Base-by-base conservation (phyloP, 2,888 invertebrate genomes). In the Sminthurinus aureus region DNA sequence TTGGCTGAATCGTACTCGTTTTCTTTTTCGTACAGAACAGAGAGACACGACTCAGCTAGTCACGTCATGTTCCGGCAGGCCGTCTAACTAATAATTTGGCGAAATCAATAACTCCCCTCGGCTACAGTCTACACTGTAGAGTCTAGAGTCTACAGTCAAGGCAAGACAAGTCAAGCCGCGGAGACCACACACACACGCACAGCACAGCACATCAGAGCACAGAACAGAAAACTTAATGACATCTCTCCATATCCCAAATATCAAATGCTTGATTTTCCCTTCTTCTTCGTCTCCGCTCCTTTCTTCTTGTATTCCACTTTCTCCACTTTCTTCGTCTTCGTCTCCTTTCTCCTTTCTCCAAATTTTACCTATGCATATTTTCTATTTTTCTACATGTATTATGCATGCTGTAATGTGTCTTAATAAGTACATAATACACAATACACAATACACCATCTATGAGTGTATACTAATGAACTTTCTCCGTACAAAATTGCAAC, bases 81-180 rank as follows among this genome's bases (percentile, higher is more conserved):
- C 80, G 80, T 76, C 74, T 58, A 82, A 84, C 84, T 82, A 84
- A 84, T 84, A 84, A 84, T 84, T 84, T 84, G 75, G 73, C 82
- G 84, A 84, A 84, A 84, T 84, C 84, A 84, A 84, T 84, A 84
- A 78, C 81, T 82, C 80, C 84, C 84, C 84, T 81, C 76, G 67
- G 38, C 38, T 38, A 38, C 38, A 38, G 38, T 38, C 38, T 38
- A 38, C 38, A 38, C 38, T 38, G n/a, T 38, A 38, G 3, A 38
- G 38, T 38, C 38, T 38, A 38, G 3, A 38, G 3, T 38, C 38
- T 38, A 38, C 38, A 38, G 38, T 38, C 38, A 38, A 38, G 38
- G 1, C 38, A 6, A 38, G 38, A 38, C 3, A 38, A 38, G 38
- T 4, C 1, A 38, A 6, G 6, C 3, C 8, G n/a, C 0, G 22